Base-by-base conservation (phyloP, 2,113 vertebrate genomes). In the Canis aureus region DNA sequence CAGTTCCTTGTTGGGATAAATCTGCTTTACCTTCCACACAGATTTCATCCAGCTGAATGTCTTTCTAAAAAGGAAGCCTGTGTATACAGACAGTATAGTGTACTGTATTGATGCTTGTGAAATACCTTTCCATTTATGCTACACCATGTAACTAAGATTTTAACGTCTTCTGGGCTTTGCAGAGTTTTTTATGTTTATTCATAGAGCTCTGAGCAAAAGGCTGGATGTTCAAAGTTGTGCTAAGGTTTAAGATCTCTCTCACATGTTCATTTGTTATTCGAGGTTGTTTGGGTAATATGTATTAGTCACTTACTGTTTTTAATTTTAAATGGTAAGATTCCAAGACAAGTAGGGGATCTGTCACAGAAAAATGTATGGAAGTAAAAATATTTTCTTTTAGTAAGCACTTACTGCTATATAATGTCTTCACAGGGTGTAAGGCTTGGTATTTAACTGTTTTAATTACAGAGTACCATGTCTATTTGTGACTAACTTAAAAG, bases 1-100 rank as follows among this genome's bases (percentile, higher is more conserved):
- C 89, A 84, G 78, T 49, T 64, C 62, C 89, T 97, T 92, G 59
- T 62, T 92, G 89, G 71, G 81, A 35, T 98, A 97, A 97, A 96
- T 97, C 97, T 98, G 53, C 73, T 92, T 91, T 98, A 95, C 78
- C 96, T 98, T 98, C 96, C 66, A 55, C 92, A 43, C 55, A 95
- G 95, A 96, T 98, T 93, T 64, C 29, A 96, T 94, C 89, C 97
- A 66, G 95, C 85, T 97, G 55, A 43, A 43, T 97, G 53, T 76
- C 66, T 96, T 97, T 76, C 96, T 96, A 73, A 96, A 97, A 97
- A 97, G 91, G 66, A 84, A 96, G 71, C 8, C 83, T 60, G 38
- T 93, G 86, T 49, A 11, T 83, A 62, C 13, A 94, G 82, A 23
- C 87, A 92, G 4, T 97, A 59, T 94, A 87, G 92, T 83, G 89